Evolutionary conservation across 2,797 vertebrate species (phyloP).

Genomic region (Lophura swinhoii): DNA sequence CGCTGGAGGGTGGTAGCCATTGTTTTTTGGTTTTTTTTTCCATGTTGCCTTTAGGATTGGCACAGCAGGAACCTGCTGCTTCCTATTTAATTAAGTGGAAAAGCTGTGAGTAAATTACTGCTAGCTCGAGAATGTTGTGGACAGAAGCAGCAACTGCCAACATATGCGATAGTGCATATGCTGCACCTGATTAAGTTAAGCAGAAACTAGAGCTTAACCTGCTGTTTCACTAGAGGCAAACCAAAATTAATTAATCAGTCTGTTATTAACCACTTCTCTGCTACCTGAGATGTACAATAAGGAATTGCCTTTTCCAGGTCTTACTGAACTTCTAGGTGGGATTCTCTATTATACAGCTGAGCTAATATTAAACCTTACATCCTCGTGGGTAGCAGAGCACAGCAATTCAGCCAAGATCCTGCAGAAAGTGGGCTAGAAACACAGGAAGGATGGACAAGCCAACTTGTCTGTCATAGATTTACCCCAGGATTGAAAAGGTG

Average conservation of each 20-base stretch:
- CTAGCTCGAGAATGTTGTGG: constrained; percentile 58
- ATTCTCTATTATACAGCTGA: neutral
- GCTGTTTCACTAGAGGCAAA: constrained; percentile 53
- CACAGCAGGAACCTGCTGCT: constrained; percentile 76
- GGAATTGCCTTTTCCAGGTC: constrained; percentile 39
- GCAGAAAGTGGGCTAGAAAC: neutral
- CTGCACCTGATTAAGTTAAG: constrained; percentile 69
- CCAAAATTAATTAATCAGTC: constrained; percentile 43
- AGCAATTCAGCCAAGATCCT: neutral
- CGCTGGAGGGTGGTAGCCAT: constrained; percentile 30
- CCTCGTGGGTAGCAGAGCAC: neutral
- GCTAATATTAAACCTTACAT: neutral
- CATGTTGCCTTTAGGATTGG: constrained; percentile 45
- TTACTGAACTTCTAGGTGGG: neutral
- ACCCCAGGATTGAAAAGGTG: neutral
- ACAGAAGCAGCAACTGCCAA: constrained; percentile 57
- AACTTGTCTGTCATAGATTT: neutral
- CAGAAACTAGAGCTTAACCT: constrained; percentile 56
- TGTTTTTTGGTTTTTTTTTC: neutral
- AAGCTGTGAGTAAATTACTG: constrained; percentile 67
- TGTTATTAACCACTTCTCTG: constrained; percentile 53
- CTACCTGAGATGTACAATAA: neutral
- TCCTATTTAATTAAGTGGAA: constrained; percentile 77
- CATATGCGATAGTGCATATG: constrained; percentile 27
- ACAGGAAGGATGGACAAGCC: neutral